Base-by-base conservation (phyloP, 2,797 vertebrate species). In the Manis pentadactyla region DNA sequence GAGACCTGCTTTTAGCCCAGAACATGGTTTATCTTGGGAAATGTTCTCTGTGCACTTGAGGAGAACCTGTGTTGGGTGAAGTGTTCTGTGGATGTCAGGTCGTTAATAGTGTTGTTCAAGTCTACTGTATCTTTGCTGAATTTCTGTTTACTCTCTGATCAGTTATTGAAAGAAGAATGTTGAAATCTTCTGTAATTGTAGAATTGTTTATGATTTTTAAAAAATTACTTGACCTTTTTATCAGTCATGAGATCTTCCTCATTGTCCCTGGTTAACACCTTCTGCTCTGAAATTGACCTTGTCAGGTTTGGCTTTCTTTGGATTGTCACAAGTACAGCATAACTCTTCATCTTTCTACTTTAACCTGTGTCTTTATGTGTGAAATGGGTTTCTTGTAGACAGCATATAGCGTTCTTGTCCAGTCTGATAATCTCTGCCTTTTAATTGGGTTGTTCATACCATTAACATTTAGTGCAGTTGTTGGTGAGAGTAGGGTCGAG, bases 141-240 rank as follows among this genome's bases (percentile, higher is more conserved):
- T 37, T 46, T 64, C 25, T 39, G 27, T 39, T 57, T 2, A 2
- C 34, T 14, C 79, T n/a, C 18, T 13, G 21, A 0, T 42, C 29
- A 3, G 12, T n/a, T 21, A 1, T 1, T 39, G 69, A 9, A 3
- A 1, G 75, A 19, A 69, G 42, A 13, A 31, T 14, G 84, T 18
- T 2, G 69, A 13, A 2, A 1, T 34, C 4, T 8, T 25, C 19
- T 25, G 0, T 0, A 1, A 7, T 0, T 14, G 37, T 23, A 3
- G 53, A 10, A 2, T 4, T 9, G 57, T 46, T 27, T 25, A 4
- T 6, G 21, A 51, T 12, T 7, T 31, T 1, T 49, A 34, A 81
- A 63, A 9, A 27, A 21, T 34, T 34, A 37, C 31, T 51, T 4
- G 27, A 10, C 21, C 29, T 9, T 29, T 61, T 55, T 5, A 23